phyloP scores from a whole-genome alignment of 2,113 vertebrate genomes.

The Poeciliopsis retropinna region DNA sequence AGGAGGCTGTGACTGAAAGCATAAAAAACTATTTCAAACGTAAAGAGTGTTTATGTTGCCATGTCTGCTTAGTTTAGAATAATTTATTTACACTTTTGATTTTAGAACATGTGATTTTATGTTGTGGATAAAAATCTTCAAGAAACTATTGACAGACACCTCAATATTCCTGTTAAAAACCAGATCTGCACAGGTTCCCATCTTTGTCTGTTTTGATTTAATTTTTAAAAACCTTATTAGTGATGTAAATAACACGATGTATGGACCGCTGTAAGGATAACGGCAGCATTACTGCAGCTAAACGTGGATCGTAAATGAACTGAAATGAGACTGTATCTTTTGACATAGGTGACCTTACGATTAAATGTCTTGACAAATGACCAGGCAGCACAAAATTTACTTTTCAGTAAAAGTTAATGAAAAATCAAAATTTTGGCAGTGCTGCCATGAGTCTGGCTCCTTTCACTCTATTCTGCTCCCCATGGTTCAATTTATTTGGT shows the following conservation, averaged over 20 bases:
- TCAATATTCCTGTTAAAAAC: no score
- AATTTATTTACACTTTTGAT: background rate
- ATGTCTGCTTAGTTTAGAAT: no score
- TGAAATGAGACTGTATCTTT: background rate
- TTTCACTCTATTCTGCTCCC: background rate
- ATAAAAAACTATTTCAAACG: background rate
- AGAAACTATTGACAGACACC: background rate
- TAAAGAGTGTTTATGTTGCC: no score
- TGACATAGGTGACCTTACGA: conserved; percentile 8
- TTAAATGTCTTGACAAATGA: background rate
- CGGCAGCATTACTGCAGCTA: no score
- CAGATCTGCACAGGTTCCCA: background rate
- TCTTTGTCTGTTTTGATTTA: no score
- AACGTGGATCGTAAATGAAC: no score
- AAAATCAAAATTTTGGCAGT: background rate
- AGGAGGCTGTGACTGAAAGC: background rate
- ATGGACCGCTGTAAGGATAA: no score
- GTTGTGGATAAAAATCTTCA: background rate
- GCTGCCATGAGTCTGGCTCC: conserved; percentile 11
- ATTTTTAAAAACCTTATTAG: no score
- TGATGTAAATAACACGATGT: no score
- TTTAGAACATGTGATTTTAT: background rate
- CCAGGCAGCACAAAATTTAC: background rate
- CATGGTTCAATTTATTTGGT: background rate
- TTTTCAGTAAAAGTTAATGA: background rate